Percentiles rank a stretch among this genome's conserved stretches.
phyloP scores from a whole-genome alignment of 2,888 invertebrate genomes.

The Eurytoma adleriae region DNA sequence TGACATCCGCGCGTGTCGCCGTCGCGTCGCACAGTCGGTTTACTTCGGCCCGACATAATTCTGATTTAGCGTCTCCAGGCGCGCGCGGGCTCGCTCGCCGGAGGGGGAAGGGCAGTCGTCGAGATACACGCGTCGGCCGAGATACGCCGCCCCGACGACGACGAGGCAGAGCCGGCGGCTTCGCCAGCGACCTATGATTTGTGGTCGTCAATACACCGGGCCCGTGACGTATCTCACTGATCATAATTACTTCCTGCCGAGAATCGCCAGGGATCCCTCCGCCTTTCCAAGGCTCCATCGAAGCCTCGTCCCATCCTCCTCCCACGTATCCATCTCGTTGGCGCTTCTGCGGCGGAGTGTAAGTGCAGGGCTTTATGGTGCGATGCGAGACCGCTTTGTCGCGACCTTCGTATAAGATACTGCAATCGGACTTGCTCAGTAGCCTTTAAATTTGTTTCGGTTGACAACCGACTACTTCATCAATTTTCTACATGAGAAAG shows the following conservation, averaged over 20 bases:
- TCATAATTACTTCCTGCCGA: slow-evolving; percentile 75
- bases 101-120: slow-evolving; percentile 64
- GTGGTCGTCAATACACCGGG: slow-evolving; percentile 74
- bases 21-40: slow-evolving; percentile 5
- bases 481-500: too few species aligned
- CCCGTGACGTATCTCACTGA: slow-evolving; percentile 76
- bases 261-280: slow-evolving; percentile 47
- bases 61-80: slow-evolving; percentile 53
- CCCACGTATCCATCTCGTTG: slow-evolving; percentile 1
- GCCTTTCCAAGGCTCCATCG: slow-evolving; percentile 30
- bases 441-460: too few species aligned
- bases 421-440: too few species aligned
- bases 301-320: background rate
- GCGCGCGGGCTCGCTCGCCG: slow-evolving; percentile 54
- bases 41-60: slow-evolving; percentile 53
- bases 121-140: too few species aligned
- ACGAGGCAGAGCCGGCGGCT: background rate
- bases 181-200: slow-evolving; percentile 66
- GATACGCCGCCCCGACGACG: too few species aligned
- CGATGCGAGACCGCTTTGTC: too few species aligned
- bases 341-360: background rate
- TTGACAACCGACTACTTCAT: too few species aligned
- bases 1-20: background rate
- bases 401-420: too few species aligned
- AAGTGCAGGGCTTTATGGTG: too few species aligned